Evolutionary conservation across 2,888 invertebrate species (phyloP), one percentile per base, ranked within the genome.

Genomic region (Yponomeuta cagnagella): DNA sequence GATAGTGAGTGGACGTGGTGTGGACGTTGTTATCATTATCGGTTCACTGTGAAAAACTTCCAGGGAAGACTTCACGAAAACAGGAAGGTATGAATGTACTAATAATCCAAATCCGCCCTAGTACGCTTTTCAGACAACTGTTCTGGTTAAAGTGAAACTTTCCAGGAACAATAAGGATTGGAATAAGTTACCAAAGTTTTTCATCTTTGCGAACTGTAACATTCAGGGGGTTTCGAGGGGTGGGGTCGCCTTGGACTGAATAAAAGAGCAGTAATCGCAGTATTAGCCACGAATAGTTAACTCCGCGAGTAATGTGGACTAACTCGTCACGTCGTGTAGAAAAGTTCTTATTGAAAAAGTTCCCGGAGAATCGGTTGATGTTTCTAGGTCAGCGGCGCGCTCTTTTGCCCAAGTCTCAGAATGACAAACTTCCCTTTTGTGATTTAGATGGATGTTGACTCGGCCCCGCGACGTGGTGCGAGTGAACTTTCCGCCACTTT

Each of bases 301-400:
- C 75, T 76, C 72, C 73, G 72, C 73, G 76, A 78, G 78, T 77
- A 78, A 76, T 75, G 75, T 75, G 75, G 81, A 82, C 80, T 84
- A 83, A 77, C 76, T 78, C 80, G 81, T 82, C 80, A 80, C 80
- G 78, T 76, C 78, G 75, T 78, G 80, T 79, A 83, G 79, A 78
- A 80, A 79, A 80, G 81, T 78, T 80, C 81, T 85, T 86, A 86
- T 88, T 87, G 87, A 86, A 87, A 87, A 87, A 88, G 83, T 86
- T 87, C 78, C 77, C 76, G 76, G 76, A 76, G 78, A 78, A 79
- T 78, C 75, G 73, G 79, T 77, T 74, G 75, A 75, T 77, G 80
- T 84, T 85, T 88, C 82, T 84, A 81, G 84, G 85, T 84, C 84
- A 82, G 74, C 76, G 79, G 80, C 68, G 48, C 65, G 63, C 52